Conservation (phyloP, 1,140 invertebrate species). For the Neodiprion pinetum region DNA sequence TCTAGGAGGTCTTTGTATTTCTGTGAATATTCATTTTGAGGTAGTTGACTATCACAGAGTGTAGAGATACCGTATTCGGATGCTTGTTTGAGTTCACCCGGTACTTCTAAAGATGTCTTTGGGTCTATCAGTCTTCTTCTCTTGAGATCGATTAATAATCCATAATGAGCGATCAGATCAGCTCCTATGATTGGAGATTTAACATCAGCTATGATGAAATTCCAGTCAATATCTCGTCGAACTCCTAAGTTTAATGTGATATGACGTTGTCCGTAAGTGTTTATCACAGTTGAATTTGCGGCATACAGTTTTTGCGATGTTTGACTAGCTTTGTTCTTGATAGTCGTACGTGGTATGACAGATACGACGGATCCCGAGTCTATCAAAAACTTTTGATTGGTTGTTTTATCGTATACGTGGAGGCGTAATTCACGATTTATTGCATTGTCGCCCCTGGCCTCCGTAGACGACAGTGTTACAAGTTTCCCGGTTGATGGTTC, state of each 20-base stretch:
- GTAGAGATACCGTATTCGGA: slow-evolving; percentile 18
- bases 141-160: slow-evolving; percentile 43
- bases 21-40: slow-evolving; percentile 15
- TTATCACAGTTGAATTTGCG: slow-evolving; percentile 37
- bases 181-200: slow-evolving; percentile 50
- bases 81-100: background rate
- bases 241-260: slow-evolving; percentile 42
- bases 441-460: slow-evolving; percentile 13
- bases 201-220: slow-evolving; percentile 49
- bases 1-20: slow-evolving; percentile 27
- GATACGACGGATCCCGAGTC: slow-evolving; percentile 25
- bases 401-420: slow-evolving; percentile 13
- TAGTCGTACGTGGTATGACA: slow-evolving; percentile 8
- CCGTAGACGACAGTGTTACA: slow-evolving; percentile 17
- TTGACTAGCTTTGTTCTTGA: slow-evolving; percentile 15
- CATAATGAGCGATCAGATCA: slow-evolving; percentile 46
- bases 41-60: background rate
- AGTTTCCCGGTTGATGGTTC: slow-evolving; percentile 24
- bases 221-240: slow-evolving; percentile 43
- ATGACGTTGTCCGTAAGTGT: slow-evolving; percentile 40
- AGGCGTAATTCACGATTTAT: slow-evolving; percentile 9
- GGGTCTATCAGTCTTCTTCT: slow-evolving; percentile 37
- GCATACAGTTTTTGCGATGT: slow-evolving; percentile 31
- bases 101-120: slow-evolving; percentile 21
- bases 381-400: slow-evolving; percentile 13